Evolutionary conservation across 2,888 invertebrate species (phyloP).

Genomic region (Andrena chrysosceles): DNA sequence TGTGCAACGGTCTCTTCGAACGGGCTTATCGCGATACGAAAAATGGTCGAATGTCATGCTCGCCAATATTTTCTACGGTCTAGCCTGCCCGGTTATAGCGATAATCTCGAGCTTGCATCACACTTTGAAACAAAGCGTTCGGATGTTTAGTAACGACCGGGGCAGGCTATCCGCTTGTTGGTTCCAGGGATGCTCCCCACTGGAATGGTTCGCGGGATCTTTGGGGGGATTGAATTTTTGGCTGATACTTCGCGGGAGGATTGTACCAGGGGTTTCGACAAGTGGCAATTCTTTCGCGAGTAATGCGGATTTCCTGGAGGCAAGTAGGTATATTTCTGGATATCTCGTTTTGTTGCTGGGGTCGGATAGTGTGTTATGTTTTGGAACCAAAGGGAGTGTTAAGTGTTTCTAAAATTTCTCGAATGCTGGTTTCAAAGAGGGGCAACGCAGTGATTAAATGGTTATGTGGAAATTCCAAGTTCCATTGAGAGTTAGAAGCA

Average conservation of each 20-base stretch:
- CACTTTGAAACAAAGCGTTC: conserved; percentile 32
- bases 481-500: no score
- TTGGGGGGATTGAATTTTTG: not conserved
- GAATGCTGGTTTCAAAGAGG: no score
- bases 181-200: not conserved
- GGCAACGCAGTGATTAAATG: no score
- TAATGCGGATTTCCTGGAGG: no score
- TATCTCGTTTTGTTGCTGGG: no score
- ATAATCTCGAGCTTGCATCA: conserved; percentile 50
- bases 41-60: conserved; percentile 63
- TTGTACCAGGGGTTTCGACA: not conserved
- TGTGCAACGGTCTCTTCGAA: conserved; percentile 41
- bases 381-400: no score
- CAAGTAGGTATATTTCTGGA: no score
- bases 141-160: conserved; percentile 25
- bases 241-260: not conserved
- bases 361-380: no score
- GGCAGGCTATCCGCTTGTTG: not conserved
- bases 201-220: not conserved
- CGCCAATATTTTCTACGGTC: conserved; percentile 53
- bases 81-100: not conserved
- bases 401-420: no score
- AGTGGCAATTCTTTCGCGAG: not conserved
- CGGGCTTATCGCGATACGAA: conserved; percentile 58
- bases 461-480: no score